phyloP scores from a whole-genome alignment of 2,113 vertebrate species.

The Brevimyrus niger region DNA sequence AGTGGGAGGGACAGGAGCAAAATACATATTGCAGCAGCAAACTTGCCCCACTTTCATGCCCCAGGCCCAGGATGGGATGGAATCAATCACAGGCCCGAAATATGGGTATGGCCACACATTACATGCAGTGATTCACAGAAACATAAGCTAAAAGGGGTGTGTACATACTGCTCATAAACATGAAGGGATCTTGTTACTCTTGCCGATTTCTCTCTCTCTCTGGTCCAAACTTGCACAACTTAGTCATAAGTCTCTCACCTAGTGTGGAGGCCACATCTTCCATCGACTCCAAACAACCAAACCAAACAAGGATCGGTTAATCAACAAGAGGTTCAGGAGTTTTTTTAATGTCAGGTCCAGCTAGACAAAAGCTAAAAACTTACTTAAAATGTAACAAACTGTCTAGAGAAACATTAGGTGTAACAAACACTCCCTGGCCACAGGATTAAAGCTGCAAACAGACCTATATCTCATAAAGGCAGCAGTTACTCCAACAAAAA shows the following conservation, averaged over 20 bases:
- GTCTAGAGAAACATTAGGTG: background rate
- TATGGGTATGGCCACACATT: background rate
- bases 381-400: background rate
- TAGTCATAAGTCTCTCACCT: background rate
- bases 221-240: background rate
- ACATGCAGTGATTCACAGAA: background rate
- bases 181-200: background rate
- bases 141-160: background rate
- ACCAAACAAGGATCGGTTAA: background rate
- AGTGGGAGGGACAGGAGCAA: background rate
- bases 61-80: background rate
- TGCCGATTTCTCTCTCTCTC: background rate
- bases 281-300: background rate
- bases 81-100: background rate
- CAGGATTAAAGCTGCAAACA: background rate
- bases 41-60: background rate
- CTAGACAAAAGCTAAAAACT: background rate
- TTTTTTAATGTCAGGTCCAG: background rate
- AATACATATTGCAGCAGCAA: background rate
- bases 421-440: background rate
- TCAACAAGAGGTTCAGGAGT: slow-evolving; percentile 15
- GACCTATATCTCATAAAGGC: background rate
- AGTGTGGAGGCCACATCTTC: background rate
- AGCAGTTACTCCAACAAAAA: background rate
- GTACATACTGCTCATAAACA: background rate